Evolutionary conservation across 1,140 invertebrate genomes (phyloP).

Genomic region (Nasonia giraulti): DNA sequence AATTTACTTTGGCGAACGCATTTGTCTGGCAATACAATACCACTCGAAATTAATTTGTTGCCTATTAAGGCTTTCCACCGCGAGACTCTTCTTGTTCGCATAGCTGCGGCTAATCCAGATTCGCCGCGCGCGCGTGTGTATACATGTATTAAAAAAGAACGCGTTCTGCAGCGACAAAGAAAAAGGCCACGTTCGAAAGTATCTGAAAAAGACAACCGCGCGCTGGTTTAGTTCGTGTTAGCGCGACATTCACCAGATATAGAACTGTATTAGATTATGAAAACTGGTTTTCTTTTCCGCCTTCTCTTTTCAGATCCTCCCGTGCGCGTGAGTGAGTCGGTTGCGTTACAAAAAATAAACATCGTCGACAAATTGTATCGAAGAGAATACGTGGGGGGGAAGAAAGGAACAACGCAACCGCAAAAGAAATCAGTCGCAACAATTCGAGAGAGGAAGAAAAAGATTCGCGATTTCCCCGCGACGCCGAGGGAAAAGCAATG

Average conservation of each 20-base stretch:
- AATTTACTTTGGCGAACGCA: not conserved
- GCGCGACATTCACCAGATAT: conserved; percentile 27
- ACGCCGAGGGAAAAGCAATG: not conserved
- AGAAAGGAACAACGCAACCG: no score
- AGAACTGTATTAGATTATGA: conserved; percentile 20
- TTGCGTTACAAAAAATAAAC: not conserved
- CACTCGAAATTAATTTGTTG: not conserved
- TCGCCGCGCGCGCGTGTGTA: no score
- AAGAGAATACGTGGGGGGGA: no score
- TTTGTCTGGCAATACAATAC: not conserved
- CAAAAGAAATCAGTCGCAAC: not conserved
- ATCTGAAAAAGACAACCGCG: not conserved
- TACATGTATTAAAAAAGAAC: not conserved
- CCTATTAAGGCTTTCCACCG: not conserved
- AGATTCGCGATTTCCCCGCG: not conserved
- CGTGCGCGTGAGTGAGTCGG: not conserved
- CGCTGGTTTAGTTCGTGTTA: conserved; percentile 7
- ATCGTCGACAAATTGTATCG: no score
- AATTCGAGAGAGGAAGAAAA: not conserved
- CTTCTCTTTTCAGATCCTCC: conserved; percentile 12
- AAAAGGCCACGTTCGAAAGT: not conserved
- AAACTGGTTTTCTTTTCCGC: conserved; percentile 42
- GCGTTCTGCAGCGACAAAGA: not conserved
- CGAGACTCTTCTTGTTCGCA: not conserved
- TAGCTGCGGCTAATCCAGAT: not conserved